Percentiles rank a stretch among this genome's conserved stretches.
Conservation (phyloP, 1,140 invertebrate species). For the Zeugodacus cucurbitae region DNA sequence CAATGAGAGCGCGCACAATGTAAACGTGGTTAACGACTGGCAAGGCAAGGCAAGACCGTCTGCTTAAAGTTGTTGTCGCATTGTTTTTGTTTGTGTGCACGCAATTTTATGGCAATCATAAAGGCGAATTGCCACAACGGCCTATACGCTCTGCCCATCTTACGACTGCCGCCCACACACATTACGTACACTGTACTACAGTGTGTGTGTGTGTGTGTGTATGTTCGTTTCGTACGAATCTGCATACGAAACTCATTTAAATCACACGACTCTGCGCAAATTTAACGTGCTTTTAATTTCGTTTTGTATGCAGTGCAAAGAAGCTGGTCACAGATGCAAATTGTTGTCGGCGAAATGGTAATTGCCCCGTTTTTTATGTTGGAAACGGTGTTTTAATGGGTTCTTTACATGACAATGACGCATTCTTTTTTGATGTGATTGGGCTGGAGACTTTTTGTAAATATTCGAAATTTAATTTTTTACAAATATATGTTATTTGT, state of each 20-base stretch:
- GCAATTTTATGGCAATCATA: constrained; percentile 39
- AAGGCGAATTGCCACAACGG: neutral
- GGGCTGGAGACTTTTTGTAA: neutral
- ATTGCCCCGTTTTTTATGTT: neutral
- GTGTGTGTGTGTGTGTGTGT: neutral
- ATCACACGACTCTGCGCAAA: neutral
- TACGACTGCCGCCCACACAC: neutral
- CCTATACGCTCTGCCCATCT: neutral
- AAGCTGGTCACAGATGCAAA: constrained; percentile 8
- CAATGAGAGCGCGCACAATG: neutral
- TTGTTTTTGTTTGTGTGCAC: constrained; percentile 25
- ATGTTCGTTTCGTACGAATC: neutral
- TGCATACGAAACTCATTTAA: constrained; percentile 24
- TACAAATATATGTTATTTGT: too few species aligned
- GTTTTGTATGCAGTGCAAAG: constrained; percentile 27
- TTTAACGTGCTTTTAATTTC: constrained; percentile 37
- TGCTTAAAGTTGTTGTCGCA: neutral
- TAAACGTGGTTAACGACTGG: neutral
- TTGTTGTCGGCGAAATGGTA: neutral
- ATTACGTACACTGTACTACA: neutral
- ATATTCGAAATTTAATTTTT: neutral
- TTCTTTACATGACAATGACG: neutral
- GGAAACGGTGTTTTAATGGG: neutral
- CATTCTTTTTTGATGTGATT: neutral
- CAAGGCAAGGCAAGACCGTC: neutral